Percentiles rank a stretch among this genome's conserved stretches.
phyloP scores from a whole-genome alignment of 2,113 vertebrate species.

The Morone chrysops region DNA sequence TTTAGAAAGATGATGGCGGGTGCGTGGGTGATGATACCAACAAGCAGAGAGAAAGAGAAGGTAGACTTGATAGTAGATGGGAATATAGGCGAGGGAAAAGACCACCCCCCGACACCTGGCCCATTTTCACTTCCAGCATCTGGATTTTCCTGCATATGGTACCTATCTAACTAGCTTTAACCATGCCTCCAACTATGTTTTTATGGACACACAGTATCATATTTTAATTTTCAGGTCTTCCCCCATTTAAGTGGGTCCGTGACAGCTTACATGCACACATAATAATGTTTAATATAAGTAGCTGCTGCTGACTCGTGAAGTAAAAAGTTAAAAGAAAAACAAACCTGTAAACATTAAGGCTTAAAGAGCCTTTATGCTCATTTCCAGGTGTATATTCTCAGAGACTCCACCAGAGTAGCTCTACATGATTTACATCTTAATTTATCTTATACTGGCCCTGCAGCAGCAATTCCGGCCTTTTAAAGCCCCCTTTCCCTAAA shows the following conservation, averaged over 20 bases:
- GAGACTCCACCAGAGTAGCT: no score
- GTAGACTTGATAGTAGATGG: not conserved
- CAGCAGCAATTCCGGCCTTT: no score
- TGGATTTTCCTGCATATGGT: not conserved
- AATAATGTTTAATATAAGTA: not conserved
- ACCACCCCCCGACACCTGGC: not conserved
- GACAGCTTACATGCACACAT: not conserved
- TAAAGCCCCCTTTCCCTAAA: no score
- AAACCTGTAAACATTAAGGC: no score
- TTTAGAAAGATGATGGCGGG: slow-evolving; percentile 5
- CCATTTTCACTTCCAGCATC: not conserved
- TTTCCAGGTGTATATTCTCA: no score
- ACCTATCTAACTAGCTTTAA: not conserved
- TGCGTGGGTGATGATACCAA: slow-evolving; percentile 6
- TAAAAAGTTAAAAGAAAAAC: no score
- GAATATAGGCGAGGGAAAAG: not conserved
- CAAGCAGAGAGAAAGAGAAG: not conserved
- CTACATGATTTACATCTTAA: no score
- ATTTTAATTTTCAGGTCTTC: no score
- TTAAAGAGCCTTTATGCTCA: no score
- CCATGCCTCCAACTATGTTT: not conserved
- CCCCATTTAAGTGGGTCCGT: no score
- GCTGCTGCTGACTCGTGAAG: not conserved
- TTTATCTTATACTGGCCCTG: no score
- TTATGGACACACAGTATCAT: not conserved